These are phyloP conservation scores for Apteryx mantelli DNA, from an alignment of 2,113 vertebrate genomes.

Conservation along the genomic window DNA sequence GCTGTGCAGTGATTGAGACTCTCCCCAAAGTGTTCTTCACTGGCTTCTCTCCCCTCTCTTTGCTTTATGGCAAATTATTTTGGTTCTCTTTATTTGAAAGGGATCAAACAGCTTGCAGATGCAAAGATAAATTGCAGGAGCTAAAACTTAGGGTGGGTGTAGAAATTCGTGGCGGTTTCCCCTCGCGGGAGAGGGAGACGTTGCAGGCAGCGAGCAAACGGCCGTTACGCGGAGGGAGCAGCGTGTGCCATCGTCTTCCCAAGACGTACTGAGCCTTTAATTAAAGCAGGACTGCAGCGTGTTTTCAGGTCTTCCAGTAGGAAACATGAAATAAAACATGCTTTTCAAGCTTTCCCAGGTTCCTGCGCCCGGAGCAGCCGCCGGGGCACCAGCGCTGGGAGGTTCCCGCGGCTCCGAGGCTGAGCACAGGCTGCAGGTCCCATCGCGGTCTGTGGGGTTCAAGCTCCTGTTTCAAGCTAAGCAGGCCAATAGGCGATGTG, in stretches of 20 bases:
- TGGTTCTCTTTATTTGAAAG: neutral
- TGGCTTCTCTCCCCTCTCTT: neutral
- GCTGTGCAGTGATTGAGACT: neutral
- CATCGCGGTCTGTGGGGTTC: neutral
- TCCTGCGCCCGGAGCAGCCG: neutral
- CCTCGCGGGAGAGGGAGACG: neutral
- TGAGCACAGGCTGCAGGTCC: neutral
- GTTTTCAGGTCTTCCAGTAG: neutral
- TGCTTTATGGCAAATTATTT: neutral
- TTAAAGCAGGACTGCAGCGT: neutral
- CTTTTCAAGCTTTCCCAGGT: neutral
- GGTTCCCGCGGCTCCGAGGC: neutral
- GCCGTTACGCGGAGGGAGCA: neutral
- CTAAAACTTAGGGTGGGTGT: neutral
- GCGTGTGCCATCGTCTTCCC: neutral
- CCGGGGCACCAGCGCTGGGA: neutral
- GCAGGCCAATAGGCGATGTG: fast-evolving
- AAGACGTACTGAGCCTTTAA: neutral
- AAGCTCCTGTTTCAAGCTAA: neutral
- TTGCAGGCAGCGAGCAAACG: neutral
- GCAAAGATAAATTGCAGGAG: neutral
- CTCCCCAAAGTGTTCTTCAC: neutral
- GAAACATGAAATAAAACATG: neutral
- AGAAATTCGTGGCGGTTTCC: neutral
- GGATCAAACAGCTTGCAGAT: neutral